Evolutionary conservation across 2,888 invertebrate genomes (phyloP), one percentile per base, ranked within the genome.

Genomic region (Eupeodes latifasciatus): DNA sequence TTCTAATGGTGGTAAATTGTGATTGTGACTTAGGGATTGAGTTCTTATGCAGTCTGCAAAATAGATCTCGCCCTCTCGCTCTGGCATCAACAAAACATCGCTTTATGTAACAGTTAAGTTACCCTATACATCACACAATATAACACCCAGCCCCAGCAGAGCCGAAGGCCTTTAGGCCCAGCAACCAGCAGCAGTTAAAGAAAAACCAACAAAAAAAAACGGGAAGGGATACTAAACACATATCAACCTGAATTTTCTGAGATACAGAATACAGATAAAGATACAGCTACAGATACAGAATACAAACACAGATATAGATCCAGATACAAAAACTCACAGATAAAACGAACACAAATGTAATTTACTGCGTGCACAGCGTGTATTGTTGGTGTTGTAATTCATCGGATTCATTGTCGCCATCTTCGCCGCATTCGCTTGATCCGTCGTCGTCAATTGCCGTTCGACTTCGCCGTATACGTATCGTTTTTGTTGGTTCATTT

Each of bases 201-300:
- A 36, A 34, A 27, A 14, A 9, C 16, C 12, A 59, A 19, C 12
- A n/a, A n/a, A 49, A 19, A 16, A n/a, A n/a, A 49, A 55, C 75
- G 69, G 72, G 80, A 83, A 79, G 71, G 55, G 61, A 81, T 75
- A 40, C 40, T 40, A 40, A 40, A 49, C 75, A 19, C 49, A 34
- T 69, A 19, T 57, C 57, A 75, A 83, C 79, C 76, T 86, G 86
- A 86, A 80, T 77, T 85, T 81, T 80, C 76, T 69, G 77, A 88
- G 88, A 85, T 85, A 85, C 81, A 81, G 40, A 40, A 40, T 40
- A 40, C 40, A 40, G 40, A 6, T 27, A 55, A 27, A 27, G 27
- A 27, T 27, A 27, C 27, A 27, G 79, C 75, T 76, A 86, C 86
- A 87, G 36, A 57, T 44, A 57, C 53, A 53, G 84, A 40, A 40